phyloP scores from a whole-genome alignment of 2,797 vertebrate genomes.

The Morus bassanus region DNA sequence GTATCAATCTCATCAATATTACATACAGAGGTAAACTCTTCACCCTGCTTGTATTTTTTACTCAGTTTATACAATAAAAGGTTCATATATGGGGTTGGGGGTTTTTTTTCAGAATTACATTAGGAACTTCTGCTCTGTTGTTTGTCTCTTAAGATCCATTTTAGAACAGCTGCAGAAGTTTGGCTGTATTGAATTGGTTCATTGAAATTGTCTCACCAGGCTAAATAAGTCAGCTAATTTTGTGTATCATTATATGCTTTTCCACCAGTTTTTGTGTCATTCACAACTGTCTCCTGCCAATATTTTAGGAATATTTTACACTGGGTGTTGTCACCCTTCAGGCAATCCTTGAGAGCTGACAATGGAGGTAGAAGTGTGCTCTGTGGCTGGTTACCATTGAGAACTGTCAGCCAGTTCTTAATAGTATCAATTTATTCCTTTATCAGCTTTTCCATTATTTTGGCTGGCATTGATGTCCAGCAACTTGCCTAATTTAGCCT shows the following conservation, averaged over 20 bases:
- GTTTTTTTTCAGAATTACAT: not conserved
- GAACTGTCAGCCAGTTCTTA: not conserved
- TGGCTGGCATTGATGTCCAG: not conserved
- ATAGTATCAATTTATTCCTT: not conserved
- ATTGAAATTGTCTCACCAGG: not conserved
- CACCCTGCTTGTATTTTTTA: not conserved
- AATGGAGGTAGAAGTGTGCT: not conserved
- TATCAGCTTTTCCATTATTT: not conserved
- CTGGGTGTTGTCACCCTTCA: not conserved
- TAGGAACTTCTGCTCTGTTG: not conserved
- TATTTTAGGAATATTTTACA: not conserved
- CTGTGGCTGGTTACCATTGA: not conserved
- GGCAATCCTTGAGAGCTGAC: not conserved
- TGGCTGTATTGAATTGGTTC: not conserved
- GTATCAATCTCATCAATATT: constrained; percentile 23
- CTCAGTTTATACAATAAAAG: not conserved
- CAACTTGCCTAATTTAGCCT: not conserved
- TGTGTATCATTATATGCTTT: not conserved
- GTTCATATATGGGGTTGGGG: not conserved
- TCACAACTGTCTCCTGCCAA: not conserved
- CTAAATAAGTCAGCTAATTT: not conserved
- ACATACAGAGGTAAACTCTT: not conserved
- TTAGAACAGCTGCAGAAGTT: not conserved
- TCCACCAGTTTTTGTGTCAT: not conserved
- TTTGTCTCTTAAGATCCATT: not conserved